phyloP scores from a whole-genome alignment of 2,888 invertebrate genomes.

The Leptopilina syphax region DNA sequence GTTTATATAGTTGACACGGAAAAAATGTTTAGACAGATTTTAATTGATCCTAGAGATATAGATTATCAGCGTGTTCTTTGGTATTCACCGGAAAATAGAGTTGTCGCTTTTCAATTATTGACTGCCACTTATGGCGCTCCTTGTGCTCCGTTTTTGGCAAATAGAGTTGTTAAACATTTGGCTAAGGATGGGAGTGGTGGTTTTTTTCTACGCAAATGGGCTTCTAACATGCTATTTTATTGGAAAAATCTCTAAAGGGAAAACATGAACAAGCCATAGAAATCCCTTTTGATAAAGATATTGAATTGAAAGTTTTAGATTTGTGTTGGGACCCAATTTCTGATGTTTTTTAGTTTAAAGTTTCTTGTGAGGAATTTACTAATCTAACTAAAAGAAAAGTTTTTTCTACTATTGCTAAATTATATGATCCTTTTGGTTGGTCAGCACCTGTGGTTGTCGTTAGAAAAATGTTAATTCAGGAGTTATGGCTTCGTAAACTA shows the following conservation, averaged over 20 bases:
- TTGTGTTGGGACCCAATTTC: conserved; percentile 1
- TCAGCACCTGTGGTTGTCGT: too few relatives aligned
- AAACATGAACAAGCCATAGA: conserved; percentile 44
- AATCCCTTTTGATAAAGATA: background rate
- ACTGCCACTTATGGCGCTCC: too few relatives aligned
- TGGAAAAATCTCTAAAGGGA: conserved; percentile 21
- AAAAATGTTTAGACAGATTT: too few relatives aligned
- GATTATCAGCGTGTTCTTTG: too few relatives aligned
- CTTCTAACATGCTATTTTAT: conserved; percentile 42
- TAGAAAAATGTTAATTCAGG: background rate
- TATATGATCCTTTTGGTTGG: conserved; percentile 45
- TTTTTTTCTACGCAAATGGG: conserved; percentile 50
- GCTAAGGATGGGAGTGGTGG: conserved; percentile 43
- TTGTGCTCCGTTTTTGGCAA: too few relatives aligned
- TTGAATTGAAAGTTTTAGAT: conserved; percentile 25
- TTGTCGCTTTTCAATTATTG: too few relatives aligned
- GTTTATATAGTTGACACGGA: too few relatives aligned
- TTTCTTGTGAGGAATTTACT: too few relatives aligned
- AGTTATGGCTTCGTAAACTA: conserved; percentile 13
- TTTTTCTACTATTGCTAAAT: conserved; percentile 24
- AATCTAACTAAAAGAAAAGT: background rate
- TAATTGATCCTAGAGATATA: too few relatives aligned
- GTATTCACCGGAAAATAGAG: too few relatives aligned
- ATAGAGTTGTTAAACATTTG: conserved; percentile 45
- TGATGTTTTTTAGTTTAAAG: conserved; percentile 4